Evolutionary conservation across 2,113 vertebrate genomes (phyloP).

Genomic region (Centrocercus urophasianus): DNA sequence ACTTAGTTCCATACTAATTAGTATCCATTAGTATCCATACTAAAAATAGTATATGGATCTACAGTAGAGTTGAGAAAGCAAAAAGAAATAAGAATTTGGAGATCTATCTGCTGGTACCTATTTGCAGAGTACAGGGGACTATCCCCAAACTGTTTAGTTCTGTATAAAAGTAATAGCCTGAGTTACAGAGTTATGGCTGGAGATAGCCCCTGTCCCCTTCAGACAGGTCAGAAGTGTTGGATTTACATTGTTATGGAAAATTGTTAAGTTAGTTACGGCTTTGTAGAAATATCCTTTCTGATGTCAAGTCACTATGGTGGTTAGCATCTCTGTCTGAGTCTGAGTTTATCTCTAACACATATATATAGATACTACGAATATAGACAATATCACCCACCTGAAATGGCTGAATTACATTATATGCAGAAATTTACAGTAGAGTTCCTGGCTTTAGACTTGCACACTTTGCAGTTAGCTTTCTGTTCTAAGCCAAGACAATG

Average conservation of each 20-base stretch:
- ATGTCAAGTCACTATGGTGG: background rate
- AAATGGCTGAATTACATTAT: background rate
- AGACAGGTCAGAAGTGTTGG: background rate
- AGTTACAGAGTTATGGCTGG: background rate
- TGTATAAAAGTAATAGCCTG: background rate
- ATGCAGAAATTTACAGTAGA: background rate
- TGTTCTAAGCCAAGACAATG: background rate
- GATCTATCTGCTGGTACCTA: background rate
- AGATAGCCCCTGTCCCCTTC: background rate
- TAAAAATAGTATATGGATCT: background rate
- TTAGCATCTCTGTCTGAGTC: background rate
- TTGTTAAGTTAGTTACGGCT: background rate
- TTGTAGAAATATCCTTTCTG: background rate
- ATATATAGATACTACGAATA: background rate
- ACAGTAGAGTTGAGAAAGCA: background rate
- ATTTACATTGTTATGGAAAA: background rate
- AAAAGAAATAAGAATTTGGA: background rate
- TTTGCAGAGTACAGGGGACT: background rate
- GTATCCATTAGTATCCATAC: too few relatives aligned
- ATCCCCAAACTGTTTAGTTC: background rate
- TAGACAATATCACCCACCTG: background rate
- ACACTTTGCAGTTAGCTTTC: background rate
- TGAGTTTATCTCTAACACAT: background rate
- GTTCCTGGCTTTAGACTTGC: background rate
- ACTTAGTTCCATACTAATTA: too few relatives aligned